Conservation (phyloP, 2,888 invertebrate species). For the Xanthia icteritia region DNA sequence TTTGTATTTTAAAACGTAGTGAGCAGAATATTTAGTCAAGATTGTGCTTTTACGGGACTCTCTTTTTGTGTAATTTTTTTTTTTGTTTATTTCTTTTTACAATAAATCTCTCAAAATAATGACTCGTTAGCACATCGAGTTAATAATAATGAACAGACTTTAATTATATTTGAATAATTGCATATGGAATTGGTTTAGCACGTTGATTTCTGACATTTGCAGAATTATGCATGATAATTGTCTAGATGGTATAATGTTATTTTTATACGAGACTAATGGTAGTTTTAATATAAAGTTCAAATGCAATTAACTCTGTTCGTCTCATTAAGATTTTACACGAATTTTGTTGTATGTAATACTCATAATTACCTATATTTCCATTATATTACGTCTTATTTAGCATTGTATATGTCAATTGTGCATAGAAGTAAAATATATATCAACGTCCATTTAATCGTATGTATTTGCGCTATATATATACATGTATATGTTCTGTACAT, state of each 20-base stretch:
- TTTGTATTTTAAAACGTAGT: not conserved
- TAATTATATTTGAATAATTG: not conserved
- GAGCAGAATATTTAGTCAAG: not conserved
- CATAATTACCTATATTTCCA: not conserved
- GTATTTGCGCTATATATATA: not conserved
- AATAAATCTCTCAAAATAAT: not conserved
- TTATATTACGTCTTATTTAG: not conserved
- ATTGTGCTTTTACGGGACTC: not conserved
- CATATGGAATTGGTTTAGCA: not conserved
- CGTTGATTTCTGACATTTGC: conserved; percentile 29
- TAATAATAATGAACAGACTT: not conserved
- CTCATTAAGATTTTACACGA: not conserved
- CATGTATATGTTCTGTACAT: not conserved
- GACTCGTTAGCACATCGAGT: too few species aligned
- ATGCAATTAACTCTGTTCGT: conserved; percentile 5
- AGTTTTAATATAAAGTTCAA: conserved; percentile 16
- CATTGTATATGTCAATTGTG: too few species aligned
- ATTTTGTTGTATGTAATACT: not conserved
- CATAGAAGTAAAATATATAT: too few species aligned
- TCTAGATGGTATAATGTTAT: not conserved
- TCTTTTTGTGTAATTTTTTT: not conserved
- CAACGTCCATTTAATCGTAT: not conserved
- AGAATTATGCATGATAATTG: conserved; percentile 3
- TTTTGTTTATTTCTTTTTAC: not conserved
- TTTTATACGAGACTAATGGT: not conserved